Conservation (phyloP, 2,113 vertebrate species). For the Melanerpes aurifrons region DNA sequence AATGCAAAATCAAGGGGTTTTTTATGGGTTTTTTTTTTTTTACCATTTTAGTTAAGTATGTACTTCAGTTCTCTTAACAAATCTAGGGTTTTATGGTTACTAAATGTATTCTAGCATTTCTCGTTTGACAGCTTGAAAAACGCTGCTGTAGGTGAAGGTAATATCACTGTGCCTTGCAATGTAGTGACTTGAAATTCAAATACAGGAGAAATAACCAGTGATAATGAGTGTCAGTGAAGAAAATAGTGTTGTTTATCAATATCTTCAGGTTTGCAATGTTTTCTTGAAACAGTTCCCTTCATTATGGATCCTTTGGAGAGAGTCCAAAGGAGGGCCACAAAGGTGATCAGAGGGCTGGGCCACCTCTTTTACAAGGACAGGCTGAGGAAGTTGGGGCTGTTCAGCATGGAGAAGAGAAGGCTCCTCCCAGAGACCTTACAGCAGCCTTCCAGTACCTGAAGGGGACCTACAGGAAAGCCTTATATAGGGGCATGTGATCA, state of each 20-base stretch:
- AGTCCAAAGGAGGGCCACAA: too few species aligned
- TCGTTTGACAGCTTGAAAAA: not conserved
- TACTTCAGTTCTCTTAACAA: not conserved
- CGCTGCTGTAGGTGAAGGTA: not conserved
- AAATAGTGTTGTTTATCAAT: slow-evolving; percentile 14
- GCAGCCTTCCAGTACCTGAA: too few species aligned
- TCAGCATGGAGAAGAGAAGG: too few species aligned
- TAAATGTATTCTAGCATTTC: not conserved
- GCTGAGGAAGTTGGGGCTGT: too few species aligned
- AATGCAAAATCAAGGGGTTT: not conserved
- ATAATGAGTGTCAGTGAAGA: slow-evolving; percentile 4
- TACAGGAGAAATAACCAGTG: not conserved
- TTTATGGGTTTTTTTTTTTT: not conserved
- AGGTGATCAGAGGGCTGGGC: too few species aligned
- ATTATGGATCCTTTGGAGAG: not conserved
- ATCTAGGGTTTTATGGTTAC: not conserved
- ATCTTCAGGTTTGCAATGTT: slow-evolving; percentile 36
- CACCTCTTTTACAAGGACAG: too few species aligned
- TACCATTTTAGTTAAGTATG: not conserved
- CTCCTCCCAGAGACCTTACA: too few species aligned
- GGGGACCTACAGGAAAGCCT: too few species aligned
- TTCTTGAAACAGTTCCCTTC: slow-evolving; percentile 38
- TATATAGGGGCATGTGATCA: too few species aligned
- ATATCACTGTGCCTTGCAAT: not conserved
- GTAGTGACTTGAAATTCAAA: not conserved